Base-by-base conservation (phyloP, 2,888 invertebrate species). In the Kuschelorhynchus macadamiae region DNA sequence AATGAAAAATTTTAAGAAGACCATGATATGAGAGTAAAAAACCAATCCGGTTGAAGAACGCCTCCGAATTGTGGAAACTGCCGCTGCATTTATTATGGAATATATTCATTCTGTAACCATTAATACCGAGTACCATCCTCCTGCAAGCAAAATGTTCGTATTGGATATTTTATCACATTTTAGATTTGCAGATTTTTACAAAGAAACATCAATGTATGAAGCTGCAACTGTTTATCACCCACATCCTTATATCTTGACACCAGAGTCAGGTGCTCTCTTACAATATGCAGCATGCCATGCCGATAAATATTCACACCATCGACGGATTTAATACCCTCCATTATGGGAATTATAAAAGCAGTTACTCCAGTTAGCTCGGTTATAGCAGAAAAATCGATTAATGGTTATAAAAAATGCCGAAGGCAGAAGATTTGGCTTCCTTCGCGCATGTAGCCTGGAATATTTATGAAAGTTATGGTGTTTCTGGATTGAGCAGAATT, bases 41-140 rank as follows among this genome's bases (percentile, higher is more conserved):
- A 63, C 18, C 7, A 56, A 5, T 69, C 62, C 71, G 1, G 72
- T 59, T 76, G 79, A 74, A 79, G 78, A 81, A 77, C 59, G 72
- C 1, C 44, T 79, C 69, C 62, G 77, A 62, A 80, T 80, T 75
- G 76, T 81, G 71, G 77, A 81, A 78, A 77, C 79, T 77, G 81
- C 81, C 57, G 80, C 80, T 57, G 78, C 78, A 49, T 81, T 81
- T 74, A 76, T 81, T 77, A 76, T 77, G 55, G 78, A 81, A 78
- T 81, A 82, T 71, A 81, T 81, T 46, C 71, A 77, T 76, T 72
- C 78, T 70, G 71, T 75, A 61, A 70, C 78, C 70, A 75, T 79
- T 74, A 3, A 25, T 3, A 25, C 75, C 30, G 74, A 78, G 56
- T 71, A 75, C 61, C 81, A 80, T 79, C 77, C 79, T 73, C 77